Evolutionary conservation across 2,888 invertebrate genomes (phyloP), one percentile per base, ranked within the genome.

Genomic region (Bugula neritina): DNA sequence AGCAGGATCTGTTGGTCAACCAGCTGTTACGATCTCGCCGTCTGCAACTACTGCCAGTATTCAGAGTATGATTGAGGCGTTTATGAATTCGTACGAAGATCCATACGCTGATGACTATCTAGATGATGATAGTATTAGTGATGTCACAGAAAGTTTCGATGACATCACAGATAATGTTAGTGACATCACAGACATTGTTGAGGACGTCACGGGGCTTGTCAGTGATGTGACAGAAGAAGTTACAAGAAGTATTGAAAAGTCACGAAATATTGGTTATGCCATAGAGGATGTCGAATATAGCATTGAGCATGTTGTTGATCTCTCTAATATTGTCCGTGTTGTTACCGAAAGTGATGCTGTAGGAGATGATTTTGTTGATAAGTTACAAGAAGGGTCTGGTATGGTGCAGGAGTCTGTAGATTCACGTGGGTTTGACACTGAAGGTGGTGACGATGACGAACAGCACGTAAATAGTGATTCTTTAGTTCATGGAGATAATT

Each of bases 61-160:
- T 27, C 17, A 27, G 3, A 63, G 57, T 23, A 23, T 21, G 5
- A 57, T 57, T n/a, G n/a, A 63, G 17, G 63, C 21, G 31, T 31
- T 27, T 21, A 5, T 31, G 34, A 31, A 63, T 63, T 31, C 27
- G 10, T 21, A 29, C 31, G n/a, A 63, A 31, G 63, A 63, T 27
- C 63, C 63, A 5, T 63, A 63, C 31, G 31, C 31, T 1, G 63
- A 63, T 31, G 63, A 63, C 27, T 63, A 63, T 31, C 63, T 63
- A 1, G 63, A 63, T 10, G 31, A n/a, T 34, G 63, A 34, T 2
- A 31, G 31, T 27, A 25, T 3, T 13, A 25, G 25, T 17, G 25
- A 25, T 52, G 52, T 17, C 10, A 17, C 10, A 17, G 52, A 52
- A 5, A 3, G 17, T 2, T 17, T 29, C 10, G 63, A 63, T 10